Evolutionary conservation across 2,113 vertebrate genomes (phyloP).

Genomic region (Blennius ocellaris): DNA sequence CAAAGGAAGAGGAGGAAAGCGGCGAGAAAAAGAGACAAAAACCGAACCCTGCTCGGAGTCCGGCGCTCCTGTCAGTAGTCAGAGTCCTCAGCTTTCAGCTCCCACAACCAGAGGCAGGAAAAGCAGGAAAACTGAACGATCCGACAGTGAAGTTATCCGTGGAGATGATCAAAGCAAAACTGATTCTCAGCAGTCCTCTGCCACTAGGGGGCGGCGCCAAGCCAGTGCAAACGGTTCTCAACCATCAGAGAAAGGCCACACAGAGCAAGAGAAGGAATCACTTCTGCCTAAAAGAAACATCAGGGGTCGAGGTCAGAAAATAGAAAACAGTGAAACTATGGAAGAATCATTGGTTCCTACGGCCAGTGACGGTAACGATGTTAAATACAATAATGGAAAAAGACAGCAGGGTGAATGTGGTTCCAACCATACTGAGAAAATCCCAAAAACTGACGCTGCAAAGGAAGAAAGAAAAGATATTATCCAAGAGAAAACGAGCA

Average conservation of each 20-base stretch:
- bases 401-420: constrained; percentile 46
- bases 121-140: constrained; percentile 19
- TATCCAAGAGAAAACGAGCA: constrained; percentile 40
- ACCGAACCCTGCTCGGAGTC: constrained; percentile 6
- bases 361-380: neutral
- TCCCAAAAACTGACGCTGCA: constrained; percentile 3
- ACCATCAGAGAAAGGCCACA: constrained; percentile 11
- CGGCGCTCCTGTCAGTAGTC: neutral
- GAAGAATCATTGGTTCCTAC: constrained; percentile 3
- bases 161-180: constrained; percentile 20
- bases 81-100: constrained; percentile 8
- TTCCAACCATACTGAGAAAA: constrained; percentile 3
- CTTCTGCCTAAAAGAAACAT: constrained; percentile 22
- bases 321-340: constrained; percentile 15
- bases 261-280: constrained; percentile 24
- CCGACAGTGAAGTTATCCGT: neutral
- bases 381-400: constrained; percentile 34
- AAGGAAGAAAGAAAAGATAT: constrained; percentile 2
- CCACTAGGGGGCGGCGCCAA: constrained; percentile 64
- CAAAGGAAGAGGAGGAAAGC: constrained; percentile 55
- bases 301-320: constrained; percentile 46
- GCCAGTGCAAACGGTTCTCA: constrained; percentile 5
- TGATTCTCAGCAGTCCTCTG: constrained; percentile 7
- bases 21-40: constrained; percentile 54
- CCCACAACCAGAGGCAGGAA: constrained; percentile 43